Conservation (phyloP, 1,140 invertebrate species). For the Rhagoletis zephyria region DNA sequence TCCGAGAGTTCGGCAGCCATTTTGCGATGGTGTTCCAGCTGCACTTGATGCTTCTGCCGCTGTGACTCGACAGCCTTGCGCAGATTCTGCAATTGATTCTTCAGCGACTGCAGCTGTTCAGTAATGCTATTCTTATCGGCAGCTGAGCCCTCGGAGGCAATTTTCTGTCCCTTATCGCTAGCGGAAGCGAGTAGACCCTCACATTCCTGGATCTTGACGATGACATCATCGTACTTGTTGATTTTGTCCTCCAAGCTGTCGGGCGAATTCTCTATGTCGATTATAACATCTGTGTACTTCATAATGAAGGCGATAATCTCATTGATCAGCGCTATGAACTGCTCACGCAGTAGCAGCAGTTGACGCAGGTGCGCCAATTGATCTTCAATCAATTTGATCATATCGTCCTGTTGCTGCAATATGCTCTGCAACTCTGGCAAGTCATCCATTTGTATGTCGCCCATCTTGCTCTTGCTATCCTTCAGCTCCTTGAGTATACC, state of each 20-base stretch:
- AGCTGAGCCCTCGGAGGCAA: constrained; percentile 88
- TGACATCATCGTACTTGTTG: constrained; percentile 88
- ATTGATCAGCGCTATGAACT: constrained; percentile 87
- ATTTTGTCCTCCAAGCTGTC: constrained; percentile 89
- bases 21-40: constrained; percentile 89
- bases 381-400: constrained; percentile 86
- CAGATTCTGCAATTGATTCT: constrained; percentile 86
- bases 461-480: constrained; percentile 84
- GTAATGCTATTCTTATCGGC: constrained; percentile 90
- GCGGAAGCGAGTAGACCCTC: constrained; percentile 89
- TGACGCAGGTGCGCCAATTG: constrained; percentile 86
- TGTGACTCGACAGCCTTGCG: constrained; percentile 87
- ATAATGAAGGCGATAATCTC: constrained; percentile 90
- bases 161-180: constrained; percentile 92
- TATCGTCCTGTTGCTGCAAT: constrained; percentile 86
- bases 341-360: constrained; percentile 85
- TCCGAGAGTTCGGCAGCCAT: constrained; percentile 85
- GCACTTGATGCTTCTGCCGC: constrained; percentile 87
- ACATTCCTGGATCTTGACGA: constrained; percentile 88
- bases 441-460: constrained; percentile 83
- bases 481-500: constrained; percentile 85
- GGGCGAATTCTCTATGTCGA: constrained; percentile 86
- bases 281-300: constrained; percentile 88
- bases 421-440: constrained; percentile 85
- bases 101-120: constrained; percentile 88